phyloP scores from a whole-genome alignment of 1,140 invertebrate genomes.

The Pseudomyrmex cubaensis region DNA sequence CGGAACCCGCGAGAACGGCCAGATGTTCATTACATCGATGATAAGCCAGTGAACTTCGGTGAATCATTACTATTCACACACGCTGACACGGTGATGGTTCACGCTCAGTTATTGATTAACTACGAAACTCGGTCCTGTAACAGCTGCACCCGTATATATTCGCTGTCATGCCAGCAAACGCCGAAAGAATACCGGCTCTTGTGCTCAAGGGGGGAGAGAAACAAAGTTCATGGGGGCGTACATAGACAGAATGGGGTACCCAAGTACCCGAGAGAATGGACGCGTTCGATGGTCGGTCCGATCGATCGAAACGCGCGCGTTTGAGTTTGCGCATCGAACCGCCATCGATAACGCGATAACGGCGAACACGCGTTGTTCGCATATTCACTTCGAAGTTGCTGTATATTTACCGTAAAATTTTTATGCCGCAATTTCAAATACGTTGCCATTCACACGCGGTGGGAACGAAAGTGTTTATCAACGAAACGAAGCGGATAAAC shows the following conservation, averaged over 20 bases:
- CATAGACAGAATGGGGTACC: conserved; percentile 38
- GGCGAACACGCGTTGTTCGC: background rate
- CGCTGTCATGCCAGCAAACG: conserved; percentile 56
- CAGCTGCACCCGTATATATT: conserved; percentile 72
- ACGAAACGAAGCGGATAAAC: background rate
- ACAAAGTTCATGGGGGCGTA: conserved; percentile 71
- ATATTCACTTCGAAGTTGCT: background rate
- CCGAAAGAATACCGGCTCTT: conserved; percentile 68
- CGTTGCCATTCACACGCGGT: too few species aligned
- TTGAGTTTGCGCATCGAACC: background rate
- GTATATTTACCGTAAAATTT: background rate
- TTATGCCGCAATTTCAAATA: too few species aligned
- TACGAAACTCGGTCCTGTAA: conserved; percentile 59
- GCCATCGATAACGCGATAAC: background rate
- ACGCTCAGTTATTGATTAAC: conserved; percentile 61
- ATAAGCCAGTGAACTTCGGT: conserved; percentile 49
- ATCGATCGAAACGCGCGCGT: conserved; percentile 19
- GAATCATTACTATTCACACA: conserved; percentile 58
- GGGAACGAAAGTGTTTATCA: too few species aligned
- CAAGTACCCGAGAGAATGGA: conserved; percentile 14
- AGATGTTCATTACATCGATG: conserved; percentile 50
- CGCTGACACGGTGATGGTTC: conserved; percentile 31
- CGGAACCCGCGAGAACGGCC: conserved; percentile 7
- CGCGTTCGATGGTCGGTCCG: background rate
- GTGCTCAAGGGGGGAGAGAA: conserved; percentile 29